phyloP scores from a whole-genome alignment of 2,113 vertebrate species.

The Lamprotornis superbus region DNA sequence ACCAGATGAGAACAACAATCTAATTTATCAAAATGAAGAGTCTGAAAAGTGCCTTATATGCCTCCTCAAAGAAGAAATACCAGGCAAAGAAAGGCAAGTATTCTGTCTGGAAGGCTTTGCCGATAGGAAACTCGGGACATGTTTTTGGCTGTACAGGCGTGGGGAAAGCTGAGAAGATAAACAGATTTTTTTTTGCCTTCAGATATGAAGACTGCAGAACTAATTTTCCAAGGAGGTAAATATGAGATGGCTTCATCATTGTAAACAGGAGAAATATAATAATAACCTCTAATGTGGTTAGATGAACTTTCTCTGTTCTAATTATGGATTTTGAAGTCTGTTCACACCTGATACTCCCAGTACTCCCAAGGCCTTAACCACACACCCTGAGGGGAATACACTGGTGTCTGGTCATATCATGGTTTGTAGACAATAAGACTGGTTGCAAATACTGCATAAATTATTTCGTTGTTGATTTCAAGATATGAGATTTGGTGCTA shows the following conservation, averaged over 20 bases:
- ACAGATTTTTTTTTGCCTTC: not conserved
- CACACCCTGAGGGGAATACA: not conserved
- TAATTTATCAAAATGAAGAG: not conserved
- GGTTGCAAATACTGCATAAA: not conserved
- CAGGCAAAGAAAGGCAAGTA: not conserved
- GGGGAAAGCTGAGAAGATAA: not conserved
- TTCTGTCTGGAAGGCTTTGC: not conserved
- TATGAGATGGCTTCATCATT: not conserved
- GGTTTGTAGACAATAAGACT: not conserved
- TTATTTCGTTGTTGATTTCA: not conserved
- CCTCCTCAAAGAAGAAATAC: not conserved
- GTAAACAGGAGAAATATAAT: not conserved
- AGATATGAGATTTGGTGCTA: not conserved
- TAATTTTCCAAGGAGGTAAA: not conserved
- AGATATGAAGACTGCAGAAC: not conserved
- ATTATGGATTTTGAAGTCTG: not conserved
- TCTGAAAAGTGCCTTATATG: not conserved
- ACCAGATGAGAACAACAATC: not conserved
- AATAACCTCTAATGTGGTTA: not conserved
- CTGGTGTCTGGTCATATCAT: not conserved
- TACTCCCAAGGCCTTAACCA: not conserved
- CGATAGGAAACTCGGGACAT: not conserved
- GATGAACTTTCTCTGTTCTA: not conserved
- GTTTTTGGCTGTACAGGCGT: not conserved
- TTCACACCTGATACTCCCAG: accelerated